Base-by-base conservation (phyloP, 2,888 invertebrate species). In the Scelioninae gen. 1 region DNA sequence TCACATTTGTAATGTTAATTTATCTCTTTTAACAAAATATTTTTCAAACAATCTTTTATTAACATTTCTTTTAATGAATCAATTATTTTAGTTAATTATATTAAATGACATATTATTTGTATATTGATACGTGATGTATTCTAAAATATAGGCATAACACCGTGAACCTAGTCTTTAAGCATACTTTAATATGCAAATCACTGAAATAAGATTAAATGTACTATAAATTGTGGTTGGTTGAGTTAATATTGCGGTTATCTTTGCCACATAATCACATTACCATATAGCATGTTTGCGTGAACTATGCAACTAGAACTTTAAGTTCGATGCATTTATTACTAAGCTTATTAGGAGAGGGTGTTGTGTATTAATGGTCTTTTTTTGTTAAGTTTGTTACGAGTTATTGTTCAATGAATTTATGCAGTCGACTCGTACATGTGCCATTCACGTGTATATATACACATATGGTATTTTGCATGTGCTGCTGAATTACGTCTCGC, bases 171-270 rank as follows among this genome's bases (percentile, higher is more conserved):
- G 65, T 66, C 32, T 71, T 81, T 68, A 69, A 49, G 40, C 47
- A 16, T 65, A 75, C 58, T 81, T 68, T 71, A 68, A 58, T 66
- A 76, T 76, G 76, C 60, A 76, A 82, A 76, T 76, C 71, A 82
- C 56, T 65, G 53, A 69, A 82, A 78, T 74, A 78, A 66, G 78
- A 77, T 78, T 78, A 78, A 83, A 79, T 75, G 74, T 71, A 83
- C 75, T 65, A 83, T 78, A 78, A 79, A 83, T 83, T 74, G 65
- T 66, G 71, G 83, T 71, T 69, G 77, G 68, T 78, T 78, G 77
- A 75, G 83, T 82, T 82, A 82, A 82, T 82, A 76, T 82, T 82
- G 71, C 76, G 78, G 75, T 79, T 83, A 79, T 83, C 78, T 78
- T 56, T 38, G 69, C 60, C 55, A 56, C 71, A 65, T 71, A 79